Evolutionary conservation across 2,888 invertebrate species (phyloP), one percentile per base, ranked within the genome.

Genomic region (Anaspis maculata): DNA sequence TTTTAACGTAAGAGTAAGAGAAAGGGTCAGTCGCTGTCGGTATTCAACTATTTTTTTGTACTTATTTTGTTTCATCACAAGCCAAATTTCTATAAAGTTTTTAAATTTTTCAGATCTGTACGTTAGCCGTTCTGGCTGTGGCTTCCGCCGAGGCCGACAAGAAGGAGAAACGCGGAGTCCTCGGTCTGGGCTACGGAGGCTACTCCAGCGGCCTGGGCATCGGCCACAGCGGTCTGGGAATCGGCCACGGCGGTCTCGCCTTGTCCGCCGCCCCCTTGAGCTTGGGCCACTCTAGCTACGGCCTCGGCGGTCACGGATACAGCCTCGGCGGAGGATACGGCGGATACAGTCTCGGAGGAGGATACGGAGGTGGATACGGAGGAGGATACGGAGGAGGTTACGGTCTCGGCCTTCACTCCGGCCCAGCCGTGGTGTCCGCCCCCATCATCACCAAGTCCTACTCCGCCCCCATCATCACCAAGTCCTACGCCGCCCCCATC

Each of bases 121-220:
- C 36, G 10, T 37, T 42, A 24, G 48, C 44, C 37, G 19, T 26
- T 25, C 31, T 43, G 40, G 40, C 40, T 24, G 16, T 45, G 11
- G 29, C 29, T 15, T 34, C 34, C 23, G 34, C 46, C 16, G 40
- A 30, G 5, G 37, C 35, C 7, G 34, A 42, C 11, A 48, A 48
- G 27, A 43, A 46, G 25, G 45, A 48, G 19, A 46, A 47, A 30
- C 43, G 48, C 15, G 46, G 46, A 4, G 22, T 48, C 32, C 30
- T 42, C n/a, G 48, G 41, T 19, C 26, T 41, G 11, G 41, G 45
- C 19, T 38, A 44, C 25, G 47, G 47, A 13, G 37, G 42, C 15
- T 29, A 38, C 13, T 42, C 37, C 25, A 35, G 41, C n/a, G 30
- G 29, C 15, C 14, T 15, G 2, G n/a, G 4, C 19, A n/a, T n/a